Evolutionary conservation across 2,888 invertebrate species (phyloP), one percentile per base, ranked within the genome.

Genomic region (Drosophila hamatofila): DNA sequence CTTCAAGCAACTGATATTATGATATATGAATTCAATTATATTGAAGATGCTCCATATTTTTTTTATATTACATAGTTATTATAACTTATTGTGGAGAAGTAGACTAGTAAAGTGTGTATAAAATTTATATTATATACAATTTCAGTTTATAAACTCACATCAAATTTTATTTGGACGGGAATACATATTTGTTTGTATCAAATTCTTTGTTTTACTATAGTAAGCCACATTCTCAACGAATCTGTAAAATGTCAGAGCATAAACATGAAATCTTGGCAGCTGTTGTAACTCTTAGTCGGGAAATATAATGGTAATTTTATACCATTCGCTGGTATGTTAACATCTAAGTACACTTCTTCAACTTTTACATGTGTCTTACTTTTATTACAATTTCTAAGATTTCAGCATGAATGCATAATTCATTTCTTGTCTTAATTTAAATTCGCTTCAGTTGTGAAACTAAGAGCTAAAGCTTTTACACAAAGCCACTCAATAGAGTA

Each of bases 401-500:
- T 6, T 48, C n/a, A 6, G 16, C 11, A 0, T n/a, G 11, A n/a
- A n/a, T 9, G 11, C 11, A 48, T 48, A 6, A 48, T 27, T 27
- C 9, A 46, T n/a, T 46, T 46, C 1, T 9, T 46, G 9, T 1
- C 46, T n/a, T 11, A 9, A 48, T 48, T n/a, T 48, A 27, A 30
- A 27, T 12, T 12, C 48, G 18, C 30, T 14, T 49, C 7, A n/a
- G 8, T 16, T 21, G 25, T 18, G 25, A n/a, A 25, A 9, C 27
- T 33, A 49, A 30, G 48, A 30, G 48, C n/a, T 27, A 2, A n/a
- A 27, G 27, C n/a, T 27, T 12, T 39, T 18, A 46, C 16, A 25
- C 3, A 46, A 16, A 54, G 18, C 37, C 23, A 46, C 46, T 63
- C 30, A 21, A 11, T 52, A 37, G 23, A 37, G 54, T 6, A 52